Evolutionary conservation across 2,888 invertebrate genomes (phyloP), one percentile per base, ranked within the genome.

Genomic region (Cyrtodaria siliqua): DNA sequence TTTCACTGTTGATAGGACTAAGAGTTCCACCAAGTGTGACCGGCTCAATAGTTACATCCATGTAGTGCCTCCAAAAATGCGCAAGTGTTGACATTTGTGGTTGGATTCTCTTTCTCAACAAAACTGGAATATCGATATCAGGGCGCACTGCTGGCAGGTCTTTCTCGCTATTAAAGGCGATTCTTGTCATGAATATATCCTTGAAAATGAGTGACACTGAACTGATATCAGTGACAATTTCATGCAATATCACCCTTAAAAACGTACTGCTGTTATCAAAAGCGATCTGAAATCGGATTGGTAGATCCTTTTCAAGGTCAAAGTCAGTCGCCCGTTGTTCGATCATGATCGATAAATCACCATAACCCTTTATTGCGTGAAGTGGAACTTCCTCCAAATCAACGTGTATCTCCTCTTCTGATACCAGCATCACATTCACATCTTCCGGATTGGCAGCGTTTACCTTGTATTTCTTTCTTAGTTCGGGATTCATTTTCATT

Each of bases 401-500:
- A 1, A 62, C 1, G 24, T 49, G 3, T 23, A 16, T 23, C 16
- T 52, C n/a, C 3, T 33, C 24, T 24, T 18, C 38, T 23, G 50
- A 38, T 14, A 62, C 24, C 9, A 20, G n/a, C 50, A 29, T 26
- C n/a, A 52, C 62, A 2, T 16, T 38, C 2, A 62, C 52, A 4
- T 52, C 24, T 23, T 4, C 33, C 12, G 38, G 27, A 18, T 27
- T 23, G 8, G 38, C 29, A 24, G 33, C 29, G 40, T 33, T 12
- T 12, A 49, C 33, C 9, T 20, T 18, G 38, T 23, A 62, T 29
- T n/a, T 33, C 14, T 40, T 62, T 16, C 38, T 20, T 14, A 62
- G 26, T 18, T 52, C 62, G 3, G 52, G 52, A 24, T 62, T 33
- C 38, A 38, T 50, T 24, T 62, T 62, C 40, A 62, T 23, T 2